Percentiles rank a stretch among this genome's conserved stretches.
Conservation (phyloP, 1,140 invertebrate species). For the Campoletis sonorensis region DNA sequence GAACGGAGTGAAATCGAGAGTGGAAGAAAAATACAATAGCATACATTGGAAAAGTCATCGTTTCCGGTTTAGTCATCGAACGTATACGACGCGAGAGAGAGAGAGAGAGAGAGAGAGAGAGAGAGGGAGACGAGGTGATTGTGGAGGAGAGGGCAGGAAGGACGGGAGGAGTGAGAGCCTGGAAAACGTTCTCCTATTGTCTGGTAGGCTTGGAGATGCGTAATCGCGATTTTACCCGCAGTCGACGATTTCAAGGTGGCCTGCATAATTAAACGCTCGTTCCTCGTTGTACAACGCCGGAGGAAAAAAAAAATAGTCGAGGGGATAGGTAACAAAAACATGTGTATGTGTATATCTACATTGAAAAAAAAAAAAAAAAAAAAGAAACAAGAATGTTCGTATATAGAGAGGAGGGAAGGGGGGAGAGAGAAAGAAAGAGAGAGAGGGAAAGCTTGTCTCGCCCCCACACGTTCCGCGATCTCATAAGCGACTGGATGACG, state of each 20-base stretch:
- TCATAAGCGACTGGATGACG: no score
- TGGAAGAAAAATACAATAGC: constrained; percentile 14
- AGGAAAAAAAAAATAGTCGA: constrained; percentile 36
- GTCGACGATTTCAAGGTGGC: constrained; percentile 54
- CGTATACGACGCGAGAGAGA: background rate
- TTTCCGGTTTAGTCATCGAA: constrained; percentile 55
- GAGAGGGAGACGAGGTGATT: background rate
- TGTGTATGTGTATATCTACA: background rate
- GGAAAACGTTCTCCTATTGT: constrained; percentile 50
- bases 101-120: background rate
- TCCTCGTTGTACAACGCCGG: constrained; percentile 19
- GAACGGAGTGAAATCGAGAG: background rate
- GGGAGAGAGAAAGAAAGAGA: no score
- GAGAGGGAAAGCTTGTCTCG: no score
- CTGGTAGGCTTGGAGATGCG: constrained; percentile 47
- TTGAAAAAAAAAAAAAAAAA: no score
- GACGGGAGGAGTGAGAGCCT: constrained; percentile 5
- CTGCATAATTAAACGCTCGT: constrained; percentile 53
- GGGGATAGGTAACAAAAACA: constrained; percentile 8
- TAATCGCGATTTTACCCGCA: constrained; percentile 51
- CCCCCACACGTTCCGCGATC: no score
- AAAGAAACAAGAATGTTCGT: background rate
- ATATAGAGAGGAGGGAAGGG: background rate
- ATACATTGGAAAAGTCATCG: constrained; percentile 49
- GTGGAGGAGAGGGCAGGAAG: constrained; percentile 2